Base-by-base conservation (phyloP, 1,140 invertebrate genomes). In the Leptinotarsa lineolata region DNA sequence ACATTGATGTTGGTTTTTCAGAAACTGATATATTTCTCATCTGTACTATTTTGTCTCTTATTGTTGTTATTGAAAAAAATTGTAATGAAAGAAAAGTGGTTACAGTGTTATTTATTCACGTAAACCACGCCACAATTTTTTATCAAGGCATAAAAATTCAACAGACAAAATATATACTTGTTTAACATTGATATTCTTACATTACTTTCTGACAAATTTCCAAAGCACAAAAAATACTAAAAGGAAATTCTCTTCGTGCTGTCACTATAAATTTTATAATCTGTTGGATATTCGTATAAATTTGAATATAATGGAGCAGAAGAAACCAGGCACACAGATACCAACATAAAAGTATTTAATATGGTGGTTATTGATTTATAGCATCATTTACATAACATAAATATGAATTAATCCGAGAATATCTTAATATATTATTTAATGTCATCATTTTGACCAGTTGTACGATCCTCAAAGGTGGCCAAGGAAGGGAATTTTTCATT, bases 371-470 rank as follows among this genome's bases (percentile, higher is more conserved):
- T 74, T 77, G 76, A 77, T 77, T 77, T 77, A 77, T 71, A 15
- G 16, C 60, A n/a, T 68, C 39, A 77, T 77, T 77, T 74, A 61
- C 76, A 77, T 77, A 72, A 66, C 73, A 77, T 77, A 77, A 74
- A 77, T 74, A 77, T 74, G 76, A 73, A 77, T 77, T 70, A 70
- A 70, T 45, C 70, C 24, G 18, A 30, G 72, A 72, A 74, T 73
- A 74, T 77, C 73, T 77, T 74, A 77, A 77, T 74, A 74, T 77
- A 77, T 77, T 77, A 74, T 77, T 77, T 74, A 74, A 72, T 45
- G 76, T 77, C 76, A 72, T 74, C 72, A 74, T 77, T 73, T 63
- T 45, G 48, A 39, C n/a, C 70, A 16, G 13, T 45, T 18, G 66
- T 22, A 13, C 15, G 66, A 20, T 44, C 39, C 13, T 22, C 66